Percentiles rank a stretch among this genome's conserved stretches.
Evolutionary conservation across 2,888 invertebrate species (phyloP).

Genomic region (Nebria salina): DNA sequence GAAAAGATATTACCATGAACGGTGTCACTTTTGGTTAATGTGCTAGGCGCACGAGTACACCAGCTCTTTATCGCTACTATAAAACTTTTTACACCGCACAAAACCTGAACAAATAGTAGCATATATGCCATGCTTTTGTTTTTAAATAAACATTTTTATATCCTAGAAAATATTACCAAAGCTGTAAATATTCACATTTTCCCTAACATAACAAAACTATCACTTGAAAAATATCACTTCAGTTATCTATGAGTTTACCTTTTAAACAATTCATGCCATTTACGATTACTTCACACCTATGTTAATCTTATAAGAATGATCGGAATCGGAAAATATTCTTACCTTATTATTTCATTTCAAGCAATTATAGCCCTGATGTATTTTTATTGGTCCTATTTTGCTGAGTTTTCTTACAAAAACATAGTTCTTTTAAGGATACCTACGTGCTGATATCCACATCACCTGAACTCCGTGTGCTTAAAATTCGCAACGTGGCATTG

Average conservation of each 20-base stretch:
- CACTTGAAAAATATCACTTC: too few relatives aligned
- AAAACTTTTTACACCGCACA: constrained; percentile 40
- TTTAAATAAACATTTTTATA: not conserved
- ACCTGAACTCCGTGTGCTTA: not conserved
- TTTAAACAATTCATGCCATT: too few relatives aligned
- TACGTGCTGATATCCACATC: not conserved
- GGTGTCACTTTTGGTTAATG: constrained; percentile 43
- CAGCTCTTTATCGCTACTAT: constrained; percentile 42
- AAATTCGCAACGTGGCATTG: not conserved
- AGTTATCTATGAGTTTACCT: too few relatives aligned
- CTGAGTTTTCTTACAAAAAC: not conserved
- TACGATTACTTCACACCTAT: not conserved
- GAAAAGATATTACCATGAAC: constrained; percentile 45
- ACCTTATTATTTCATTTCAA: not conserved
- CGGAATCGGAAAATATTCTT: not conserved
- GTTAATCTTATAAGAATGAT: not conserved
- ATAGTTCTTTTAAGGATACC: not conserved
- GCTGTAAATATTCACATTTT: not conserved
- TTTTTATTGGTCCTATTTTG: not conserved
- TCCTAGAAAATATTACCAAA: not conserved
- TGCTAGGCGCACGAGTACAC: constrained; percentile 18
- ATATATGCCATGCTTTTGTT: not conserved
- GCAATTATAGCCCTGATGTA: not conserved
- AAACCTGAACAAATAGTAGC: constrained; percentile 24
- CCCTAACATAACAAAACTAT: too few relatives aligned